Evolutionary conservation across 2,113 vertebrate genomes (phyloP).

Genomic region (Tichodroma muraria): DNA sequence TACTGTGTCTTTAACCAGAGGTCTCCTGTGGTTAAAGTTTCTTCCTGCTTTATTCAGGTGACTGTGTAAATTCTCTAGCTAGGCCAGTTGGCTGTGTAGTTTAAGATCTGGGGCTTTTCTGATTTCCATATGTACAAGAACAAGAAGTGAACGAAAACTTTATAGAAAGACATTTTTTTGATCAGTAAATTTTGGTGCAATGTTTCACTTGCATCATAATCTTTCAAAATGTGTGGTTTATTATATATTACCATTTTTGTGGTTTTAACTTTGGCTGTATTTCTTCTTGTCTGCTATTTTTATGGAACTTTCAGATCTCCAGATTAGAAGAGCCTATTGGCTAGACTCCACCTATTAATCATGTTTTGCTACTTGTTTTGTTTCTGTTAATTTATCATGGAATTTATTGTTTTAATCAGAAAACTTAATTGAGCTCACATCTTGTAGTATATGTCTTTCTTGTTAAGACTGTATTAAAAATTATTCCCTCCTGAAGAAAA

Average conservation of each 20-base stretch:
- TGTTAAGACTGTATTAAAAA: neutral
- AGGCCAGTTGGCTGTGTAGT: neutral
- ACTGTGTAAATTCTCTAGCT: neutral
- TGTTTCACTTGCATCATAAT: neutral
- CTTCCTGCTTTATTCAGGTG: neutral
- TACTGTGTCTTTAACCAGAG: neutral
- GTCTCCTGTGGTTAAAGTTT: neutral
- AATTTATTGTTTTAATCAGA: neutral
- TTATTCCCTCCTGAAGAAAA: neutral
- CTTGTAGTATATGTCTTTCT: neutral
- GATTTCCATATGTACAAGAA: neutral
- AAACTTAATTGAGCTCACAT: neutral
- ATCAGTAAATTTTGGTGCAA: neutral
- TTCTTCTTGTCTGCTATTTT: neutral
- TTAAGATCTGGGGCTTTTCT: neutral
- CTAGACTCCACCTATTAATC: neutral
- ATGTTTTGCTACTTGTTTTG: neutral
- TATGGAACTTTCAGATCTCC: neutral
- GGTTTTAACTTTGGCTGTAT: neutral
- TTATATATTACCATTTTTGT: neutral
- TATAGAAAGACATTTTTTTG: neutral
- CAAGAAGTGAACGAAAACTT: neutral
- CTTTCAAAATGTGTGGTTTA: neutral
- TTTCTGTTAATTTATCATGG: neutral
- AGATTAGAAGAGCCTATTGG: neutral